phyloP scores from a whole-genome alignment of 2,113 vertebrate species.

The Mormoops blainvillei region DNA sequence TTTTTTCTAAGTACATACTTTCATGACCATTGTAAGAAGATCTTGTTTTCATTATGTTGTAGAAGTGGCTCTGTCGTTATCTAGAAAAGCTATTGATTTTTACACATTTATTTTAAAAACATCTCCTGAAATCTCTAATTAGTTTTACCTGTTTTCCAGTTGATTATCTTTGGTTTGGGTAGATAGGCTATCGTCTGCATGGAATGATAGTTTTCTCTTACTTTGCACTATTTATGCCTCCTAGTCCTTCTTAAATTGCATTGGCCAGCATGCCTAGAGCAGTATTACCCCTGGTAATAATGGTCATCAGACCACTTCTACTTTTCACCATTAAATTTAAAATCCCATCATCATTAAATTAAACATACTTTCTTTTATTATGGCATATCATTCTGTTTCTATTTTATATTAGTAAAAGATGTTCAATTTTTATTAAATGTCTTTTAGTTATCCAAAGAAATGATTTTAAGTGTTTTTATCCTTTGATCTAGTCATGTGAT shows the following conservation, averaged over 20 bases:
- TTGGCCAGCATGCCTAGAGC: not conserved
- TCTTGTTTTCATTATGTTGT: not conserved
- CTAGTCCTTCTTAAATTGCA: not conserved
- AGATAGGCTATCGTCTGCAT: not conserved
- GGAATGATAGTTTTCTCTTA: not conserved
- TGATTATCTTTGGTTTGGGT: not conserved
- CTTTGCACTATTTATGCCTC: not conserved
- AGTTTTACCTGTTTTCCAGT: not conserved
- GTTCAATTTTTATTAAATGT: not conserved
- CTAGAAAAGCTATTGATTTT: not conserved
- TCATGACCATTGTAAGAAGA: not conserved
- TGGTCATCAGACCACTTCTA: not conserved
- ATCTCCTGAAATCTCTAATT: constrained; percentile 12
- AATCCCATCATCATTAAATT: not conserved
- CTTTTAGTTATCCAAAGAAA: constrained; percentile 44
- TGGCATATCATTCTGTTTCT: not conserved
- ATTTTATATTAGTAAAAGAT: not conserved
- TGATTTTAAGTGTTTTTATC: not conserved
- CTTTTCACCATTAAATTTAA: constrained; percentile 32
- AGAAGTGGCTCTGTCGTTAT: not conserved
- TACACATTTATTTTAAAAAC: not conserved
- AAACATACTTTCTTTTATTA: constrained; percentile 27
- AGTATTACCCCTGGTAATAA: not conserved
- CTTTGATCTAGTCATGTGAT: constrained; percentile 27
- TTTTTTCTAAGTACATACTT: not conserved